Percentiles rank a stretch among this genome's conserved stretches.
phyloP scores from a whole-genome alignment of 2,888 invertebrate genomes.

The Morinoia aosen region DNA sequence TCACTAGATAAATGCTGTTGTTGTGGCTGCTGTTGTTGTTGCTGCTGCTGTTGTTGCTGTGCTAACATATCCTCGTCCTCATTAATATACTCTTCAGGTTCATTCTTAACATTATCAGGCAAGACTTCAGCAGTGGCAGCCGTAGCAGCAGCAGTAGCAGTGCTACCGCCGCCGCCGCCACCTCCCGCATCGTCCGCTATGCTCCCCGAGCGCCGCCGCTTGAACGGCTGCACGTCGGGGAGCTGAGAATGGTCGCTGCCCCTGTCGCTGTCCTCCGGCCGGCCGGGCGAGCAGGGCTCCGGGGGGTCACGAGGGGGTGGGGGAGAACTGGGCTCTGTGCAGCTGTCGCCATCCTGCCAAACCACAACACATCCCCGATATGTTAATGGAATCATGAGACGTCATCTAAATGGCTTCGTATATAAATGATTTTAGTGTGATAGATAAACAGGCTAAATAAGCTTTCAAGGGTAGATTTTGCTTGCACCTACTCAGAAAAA shows the following conservation, averaged over 20 bases:
- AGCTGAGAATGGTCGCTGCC: conserved; percentile 62
- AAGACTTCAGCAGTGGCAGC: conserved; percentile 57
- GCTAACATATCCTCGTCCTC: conserved; percentile 65
- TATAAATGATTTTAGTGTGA: too few species aligned
- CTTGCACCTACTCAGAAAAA: too few species aligned
- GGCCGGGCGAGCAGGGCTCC: conserved; percentile 64
- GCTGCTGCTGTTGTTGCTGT: conserved; percentile 48
- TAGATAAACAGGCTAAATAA: not conserved
- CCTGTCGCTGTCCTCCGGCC: conserved; percentile 65
- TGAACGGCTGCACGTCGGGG: conserved; percentile 55
- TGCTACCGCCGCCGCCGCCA: not conserved
- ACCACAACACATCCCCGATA: not conserved
- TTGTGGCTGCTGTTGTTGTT: conserved; percentile 25
- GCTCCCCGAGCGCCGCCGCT: conserved; percentile 59
- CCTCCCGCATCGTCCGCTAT: not conserved
- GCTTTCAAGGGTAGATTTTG: not conserved
- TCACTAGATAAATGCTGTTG: conserved; percentile 57
- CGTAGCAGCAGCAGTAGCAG: conserved; percentile 62
- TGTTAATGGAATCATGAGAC: not conserved
- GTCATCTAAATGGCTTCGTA: too few species aligned
- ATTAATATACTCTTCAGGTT: conserved; percentile 67
- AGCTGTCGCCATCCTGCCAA: conserved; percentile 63
- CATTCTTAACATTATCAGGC: conserved; percentile 64
- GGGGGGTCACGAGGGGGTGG: conserved; percentile 67
- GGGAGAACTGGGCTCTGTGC: conserved; percentile 66